phyloP scores from a whole-genome alignment of 2,797 vertebrate genomes.

The Nothura maculosa region DNA sequence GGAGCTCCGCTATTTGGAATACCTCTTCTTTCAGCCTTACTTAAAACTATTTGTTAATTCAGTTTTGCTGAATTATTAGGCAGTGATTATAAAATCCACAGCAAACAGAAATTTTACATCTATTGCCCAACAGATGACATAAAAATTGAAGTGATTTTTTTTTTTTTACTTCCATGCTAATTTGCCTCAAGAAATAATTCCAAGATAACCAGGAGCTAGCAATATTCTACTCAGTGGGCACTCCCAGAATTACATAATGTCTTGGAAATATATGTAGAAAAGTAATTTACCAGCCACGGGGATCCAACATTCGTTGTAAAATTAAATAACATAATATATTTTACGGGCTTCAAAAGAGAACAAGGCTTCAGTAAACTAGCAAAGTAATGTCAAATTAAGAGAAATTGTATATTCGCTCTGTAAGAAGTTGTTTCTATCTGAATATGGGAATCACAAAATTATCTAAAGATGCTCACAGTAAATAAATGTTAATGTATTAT shows the following conservation, averaged over 20 bases:
- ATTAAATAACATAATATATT: conserved; percentile 1
- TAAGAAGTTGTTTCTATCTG: background rate
- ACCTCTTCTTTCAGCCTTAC: background rate
- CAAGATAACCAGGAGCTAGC: conserved; percentile 5
- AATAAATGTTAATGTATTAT: background rate
- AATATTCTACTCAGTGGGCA: background rate
- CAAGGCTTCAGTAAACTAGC: background rate
- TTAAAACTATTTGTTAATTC: background rate
- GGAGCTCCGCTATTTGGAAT: background rate
- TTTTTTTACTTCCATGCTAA: conserved; percentile 55
- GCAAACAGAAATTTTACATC: conserved; percentile 2
- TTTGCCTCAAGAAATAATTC: conserved; percentile 57
- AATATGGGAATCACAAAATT: background rate
- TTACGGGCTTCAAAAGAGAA: background rate
- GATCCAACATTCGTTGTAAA: background rate
- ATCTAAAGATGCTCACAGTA: background rate
- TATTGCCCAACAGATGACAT: conserved; percentile 9
- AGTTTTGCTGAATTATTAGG: background rate
- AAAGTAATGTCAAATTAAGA: background rate
- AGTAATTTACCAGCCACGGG: background rate
- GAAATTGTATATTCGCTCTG: background rate
- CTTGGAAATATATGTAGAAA: conserved; percentile 9
- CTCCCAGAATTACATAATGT: background rate
- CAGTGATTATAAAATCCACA: background rate
- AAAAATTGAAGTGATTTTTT: background rate